These are phyloP conservation scores for Pogonomyrmex californicus DNA, from an alignment of 1,140 invertebrate species.

Conservation along the genomic window DNA sequence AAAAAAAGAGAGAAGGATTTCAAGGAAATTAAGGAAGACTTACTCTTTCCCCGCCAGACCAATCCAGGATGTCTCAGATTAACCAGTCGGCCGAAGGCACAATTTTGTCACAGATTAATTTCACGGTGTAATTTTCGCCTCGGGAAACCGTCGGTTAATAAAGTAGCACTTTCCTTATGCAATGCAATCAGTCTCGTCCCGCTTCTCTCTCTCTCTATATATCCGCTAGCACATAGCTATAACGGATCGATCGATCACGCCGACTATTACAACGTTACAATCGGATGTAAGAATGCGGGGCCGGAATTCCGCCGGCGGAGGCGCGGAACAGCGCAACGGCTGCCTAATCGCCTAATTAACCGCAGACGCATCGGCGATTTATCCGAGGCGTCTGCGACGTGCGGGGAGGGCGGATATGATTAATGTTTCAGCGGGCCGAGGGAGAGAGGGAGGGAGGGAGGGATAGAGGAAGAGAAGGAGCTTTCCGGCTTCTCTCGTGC, in stretches of 20 bases:
- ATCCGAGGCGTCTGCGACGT: constrained; percentile 12
- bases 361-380: constrained; percentile 46
- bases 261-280: constrained; percentile 42
- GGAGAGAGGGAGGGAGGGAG: not conserved
- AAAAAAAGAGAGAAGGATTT: not conserved
- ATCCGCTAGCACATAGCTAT: not conserved
- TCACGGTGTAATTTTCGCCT: not conserved
- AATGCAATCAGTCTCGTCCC: not conserved
- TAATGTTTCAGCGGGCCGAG: constrained; percentile 60
- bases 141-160: not conserved
- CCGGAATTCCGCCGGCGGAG: constrained; percentile 32
- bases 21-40: not conserved
- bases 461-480: not conserved
- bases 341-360: constrained; percentile 65
- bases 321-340: not conserved
- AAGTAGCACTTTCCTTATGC: not conserved
- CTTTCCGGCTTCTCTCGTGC: constrained; percentile 38
- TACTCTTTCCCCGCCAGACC: not conserved
- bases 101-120: constrained; percentile 11
- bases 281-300: constrained; percentile 38
- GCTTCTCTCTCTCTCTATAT: not conserved
- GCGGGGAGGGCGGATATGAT: constrained; percentile 47
- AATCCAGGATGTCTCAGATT: not conserved
- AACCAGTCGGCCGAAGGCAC: not conserved
- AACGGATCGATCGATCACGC: constrained; percentile 43